Percentiles rank a stretch among this genome's conserved stretches.
phyloP scores from a whole-genome alignment of 2,113 vertebrate genomes.

The Tachuris rubrigastra region DNA sequence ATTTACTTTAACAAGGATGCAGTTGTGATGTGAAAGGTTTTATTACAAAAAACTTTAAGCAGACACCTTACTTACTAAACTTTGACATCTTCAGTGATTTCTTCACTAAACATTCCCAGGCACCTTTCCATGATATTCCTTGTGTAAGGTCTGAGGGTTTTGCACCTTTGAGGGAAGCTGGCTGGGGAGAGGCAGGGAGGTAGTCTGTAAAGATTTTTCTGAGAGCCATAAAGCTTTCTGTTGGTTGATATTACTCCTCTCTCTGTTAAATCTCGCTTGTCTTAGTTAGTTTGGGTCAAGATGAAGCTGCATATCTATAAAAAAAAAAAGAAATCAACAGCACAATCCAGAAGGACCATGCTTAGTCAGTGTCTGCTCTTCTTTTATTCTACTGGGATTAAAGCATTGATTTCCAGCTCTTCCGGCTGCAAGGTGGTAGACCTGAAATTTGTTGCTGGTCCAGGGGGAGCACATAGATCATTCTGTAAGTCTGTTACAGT shows the following conservation, averaged over 20 bases:
- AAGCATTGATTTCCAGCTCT: neutral
- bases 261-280: neutral
- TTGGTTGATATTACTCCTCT: neutral
- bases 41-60: neutral
- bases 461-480: neutral
- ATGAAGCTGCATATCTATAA: neutral
- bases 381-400: neutral
- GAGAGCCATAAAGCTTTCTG: neutral
- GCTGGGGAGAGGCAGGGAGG: neutral
- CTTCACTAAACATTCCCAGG: neutral
- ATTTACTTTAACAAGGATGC: neutral
- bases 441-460: neutral
- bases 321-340: neutral
- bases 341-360: neutral
- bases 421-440: neutral
- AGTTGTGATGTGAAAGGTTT: neutral
- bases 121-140: neutral
- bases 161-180: neutral
- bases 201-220: neutral
- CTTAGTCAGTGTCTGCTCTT: neutral
- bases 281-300: neutral
- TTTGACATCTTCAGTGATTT: neutral
- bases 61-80: neutral
- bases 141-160: neutral
- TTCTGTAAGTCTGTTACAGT: neutral